These are phyloP conservation scores for Galeruca laticollis DNA, from an alignment of 2,888 invertebrate species.

Conservation along the genomic window DNA sequence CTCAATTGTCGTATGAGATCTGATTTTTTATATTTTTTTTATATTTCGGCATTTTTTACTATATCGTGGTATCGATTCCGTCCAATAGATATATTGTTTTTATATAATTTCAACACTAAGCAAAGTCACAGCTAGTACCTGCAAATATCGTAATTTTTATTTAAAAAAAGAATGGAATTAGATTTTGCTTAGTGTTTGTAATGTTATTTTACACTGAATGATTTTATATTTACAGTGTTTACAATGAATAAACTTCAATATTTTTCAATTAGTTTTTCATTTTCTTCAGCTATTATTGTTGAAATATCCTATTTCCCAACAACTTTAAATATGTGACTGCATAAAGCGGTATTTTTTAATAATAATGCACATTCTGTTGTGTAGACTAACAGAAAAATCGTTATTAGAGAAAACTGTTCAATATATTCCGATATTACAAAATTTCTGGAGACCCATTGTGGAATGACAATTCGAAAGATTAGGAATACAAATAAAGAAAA, in stretches of 20 bases:
- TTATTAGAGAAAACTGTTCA: too few relatives aligned
- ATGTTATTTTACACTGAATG: constrained; percentile 32
- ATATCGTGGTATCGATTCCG: constrained; percentile 42
- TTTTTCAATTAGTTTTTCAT: constrained; percentile 31
- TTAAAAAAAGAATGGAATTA: constrained; percentile 10
- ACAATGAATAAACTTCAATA: constrained; percentile 39
- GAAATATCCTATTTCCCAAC: too few relatives aligned
- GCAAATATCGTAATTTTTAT: constrained; percentile 11
- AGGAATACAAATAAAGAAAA: too few relatives aligned
- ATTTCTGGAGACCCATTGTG: too few relatives aligned
- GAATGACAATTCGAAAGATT: too few relatives aligned
- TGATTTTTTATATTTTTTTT: constrained; percentile 37
- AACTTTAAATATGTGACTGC: too few relatives aligned
- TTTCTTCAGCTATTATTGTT: neutral
- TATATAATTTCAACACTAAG: constrained; percentile 39
- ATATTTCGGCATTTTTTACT: constrained; percentile 31
- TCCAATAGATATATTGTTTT: constrained; percentile 43
- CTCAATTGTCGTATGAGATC: constrained; percentile 27
- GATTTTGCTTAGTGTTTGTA: constrained; percentile 40
- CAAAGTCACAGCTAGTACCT: constrained; percentile 39
- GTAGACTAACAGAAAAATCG: too few relatives aligned
- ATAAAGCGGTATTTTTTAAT: too few relatives aligned
- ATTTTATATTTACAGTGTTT: constrained; percentile 42
- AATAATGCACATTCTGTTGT: too few relatives aligned
- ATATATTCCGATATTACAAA: too few relatives aligned